Evolutionary conservation across 2,113 vertebrate species (phyloP).

Genomic region (Oncorhynchus masou): DNA sequence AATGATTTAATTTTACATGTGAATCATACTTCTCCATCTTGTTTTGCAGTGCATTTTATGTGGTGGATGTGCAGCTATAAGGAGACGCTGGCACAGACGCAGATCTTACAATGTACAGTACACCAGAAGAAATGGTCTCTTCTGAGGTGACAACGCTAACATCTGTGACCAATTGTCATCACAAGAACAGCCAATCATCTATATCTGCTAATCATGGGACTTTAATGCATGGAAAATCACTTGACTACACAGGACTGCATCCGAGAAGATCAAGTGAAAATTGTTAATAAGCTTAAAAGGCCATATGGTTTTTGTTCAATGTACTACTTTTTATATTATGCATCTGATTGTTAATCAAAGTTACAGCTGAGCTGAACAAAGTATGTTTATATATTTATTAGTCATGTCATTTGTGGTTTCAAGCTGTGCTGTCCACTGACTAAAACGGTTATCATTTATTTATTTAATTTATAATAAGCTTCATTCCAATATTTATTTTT

Average conservation of each 20-base stretch:
- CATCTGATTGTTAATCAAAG: background rate
- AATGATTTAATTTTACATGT: no score
- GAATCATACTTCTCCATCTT: no score
- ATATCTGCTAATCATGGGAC: background rate
- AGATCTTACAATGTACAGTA: background rate
- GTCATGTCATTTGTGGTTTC: background rate
- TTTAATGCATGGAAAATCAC: background rate
- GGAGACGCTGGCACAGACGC: background rate
- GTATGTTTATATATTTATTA: background rate
- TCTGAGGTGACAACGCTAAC: background rate
- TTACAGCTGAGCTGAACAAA: background rate
- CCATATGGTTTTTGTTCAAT: background rate
- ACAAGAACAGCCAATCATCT: background rate
- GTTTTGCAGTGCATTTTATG: no score
- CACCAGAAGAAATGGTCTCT: background rate
- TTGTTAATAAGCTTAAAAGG: background rate
- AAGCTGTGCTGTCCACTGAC: background rate
- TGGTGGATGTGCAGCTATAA: background rate
- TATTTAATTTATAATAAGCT: background rate
- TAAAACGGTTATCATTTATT: background rate
- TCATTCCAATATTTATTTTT: background rate
- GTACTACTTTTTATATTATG: no score
- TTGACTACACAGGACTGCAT: no score
- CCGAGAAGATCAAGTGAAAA: background rate
- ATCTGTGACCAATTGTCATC: background rate